Percentiles rank a stretch among this genome's conserved stretches.
Evolutionary conservation across 2,797 vertebrate species (phyloP).

Genomic region (Parauchenoglanis ngamensis): DNA sequence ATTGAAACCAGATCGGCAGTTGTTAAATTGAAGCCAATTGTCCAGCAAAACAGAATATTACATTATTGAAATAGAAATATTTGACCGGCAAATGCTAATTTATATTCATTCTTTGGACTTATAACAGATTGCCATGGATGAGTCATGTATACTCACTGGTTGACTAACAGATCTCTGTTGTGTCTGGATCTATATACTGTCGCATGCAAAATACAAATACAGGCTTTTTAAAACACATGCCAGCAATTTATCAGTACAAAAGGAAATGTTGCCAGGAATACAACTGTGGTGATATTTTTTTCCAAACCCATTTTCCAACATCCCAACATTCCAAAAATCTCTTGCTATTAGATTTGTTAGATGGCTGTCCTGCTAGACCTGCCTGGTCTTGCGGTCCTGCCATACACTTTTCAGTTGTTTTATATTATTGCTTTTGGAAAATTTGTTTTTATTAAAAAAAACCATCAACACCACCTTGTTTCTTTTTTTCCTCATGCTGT

Average conservation of each 20-base stretch:
- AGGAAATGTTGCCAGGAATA: not conserved
- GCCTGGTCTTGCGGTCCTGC: not conserved
- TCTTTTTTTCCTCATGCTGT: too few relatives aligned
- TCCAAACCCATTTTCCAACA: not conserved
- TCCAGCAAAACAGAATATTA: not conserved
- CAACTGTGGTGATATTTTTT: not conserved
- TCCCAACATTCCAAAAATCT: not conserved
- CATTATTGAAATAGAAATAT: not conserved
- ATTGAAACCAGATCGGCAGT: not conserved
- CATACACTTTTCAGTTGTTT: too few relatives aligned
- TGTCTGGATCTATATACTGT: not conserved
- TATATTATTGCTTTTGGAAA: too few relatives aligned
- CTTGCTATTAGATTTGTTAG: not conserved
- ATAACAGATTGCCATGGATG: not conserved
- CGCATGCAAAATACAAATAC: not conserved
- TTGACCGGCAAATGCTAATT: not conserved
- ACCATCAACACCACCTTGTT: too few relatives aligned
- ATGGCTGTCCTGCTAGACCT: not conserved
- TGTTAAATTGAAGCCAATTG: not conserved
- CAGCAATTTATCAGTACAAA: not conserved
- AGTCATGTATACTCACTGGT: not conserved
- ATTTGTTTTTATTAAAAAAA: too few relatives aligned
- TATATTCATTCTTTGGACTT: not conserved
- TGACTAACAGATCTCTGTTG: not conserved
- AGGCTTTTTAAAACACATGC: not conserved